Evolutionary conservation across 2,113 vertebrate species (phyloP).

Genomic region (Neopipo cinnamomea): DNA sequence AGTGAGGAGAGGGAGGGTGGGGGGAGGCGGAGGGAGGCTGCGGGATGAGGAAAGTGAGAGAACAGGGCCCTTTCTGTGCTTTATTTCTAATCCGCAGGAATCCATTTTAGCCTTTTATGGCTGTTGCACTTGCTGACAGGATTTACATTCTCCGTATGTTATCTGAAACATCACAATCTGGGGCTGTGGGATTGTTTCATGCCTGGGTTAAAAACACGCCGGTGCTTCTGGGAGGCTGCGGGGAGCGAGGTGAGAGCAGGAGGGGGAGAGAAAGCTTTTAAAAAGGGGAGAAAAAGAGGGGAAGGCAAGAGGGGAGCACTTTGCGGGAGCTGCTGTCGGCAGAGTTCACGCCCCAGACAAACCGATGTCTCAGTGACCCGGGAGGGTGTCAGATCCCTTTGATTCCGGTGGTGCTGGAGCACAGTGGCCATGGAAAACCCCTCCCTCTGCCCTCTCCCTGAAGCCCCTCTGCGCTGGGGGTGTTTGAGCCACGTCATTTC

Average conservation of each 20-base stretch:
- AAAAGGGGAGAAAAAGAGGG: neutral
- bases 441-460: neutral
- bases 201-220: slow-evolving; percentile 63
- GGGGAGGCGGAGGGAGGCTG: slow-evolving; percentile 44
- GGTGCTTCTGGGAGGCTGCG: slow-evolving; percentile 58
- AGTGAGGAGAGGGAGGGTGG: slow-evolving; percentile 2
- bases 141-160: slow-evolving; percentile 72
- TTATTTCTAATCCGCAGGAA: slow-evolving; percentile 78
- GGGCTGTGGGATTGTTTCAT: slow-evolving; percentile 42
- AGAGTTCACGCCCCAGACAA: slow-evolving; percentile 50
- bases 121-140: slow-evolving; percentile 75
- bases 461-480: accelerated
- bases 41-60: slow-evolving; percentile 64
- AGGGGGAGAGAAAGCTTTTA: neutral
- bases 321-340: slow-evolving; percentile 27
- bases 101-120: slow-evolving; percentile 77
- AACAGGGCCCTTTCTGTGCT: slow-evolving; percentile 77
- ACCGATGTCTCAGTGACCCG: slow-evolving; percentile 16
- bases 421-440: neutral
- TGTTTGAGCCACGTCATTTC: neutral
- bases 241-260: neutral
- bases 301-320: neutral
- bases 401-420: neutral
- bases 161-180: slow-evolving; percentile 65
- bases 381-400: slow-evolving; percentile 22